Base-by-base conservation (phyloP, 2,888 invertebrate genomes). In the Drosophila anomelani region DNA sequence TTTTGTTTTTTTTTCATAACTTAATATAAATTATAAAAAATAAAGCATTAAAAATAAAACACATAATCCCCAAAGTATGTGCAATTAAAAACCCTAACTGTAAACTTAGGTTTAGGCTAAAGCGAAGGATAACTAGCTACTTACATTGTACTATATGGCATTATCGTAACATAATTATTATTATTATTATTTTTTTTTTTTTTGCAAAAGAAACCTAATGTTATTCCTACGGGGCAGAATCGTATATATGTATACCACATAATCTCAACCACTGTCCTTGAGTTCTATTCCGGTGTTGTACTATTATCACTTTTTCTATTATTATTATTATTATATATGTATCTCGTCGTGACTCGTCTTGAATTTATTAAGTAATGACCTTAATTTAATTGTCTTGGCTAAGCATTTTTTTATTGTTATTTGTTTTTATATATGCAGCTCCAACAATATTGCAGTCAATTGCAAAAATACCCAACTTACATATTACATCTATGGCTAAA, bases 371-470 rank as follows among this genome's bases (percentile, higher is more conserved):
- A 41, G 41, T 69, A 68, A 47, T 46, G 36, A 36, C 41, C 23
- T 56, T 62, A 73, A 76, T 73, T 69, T 81, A 78, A 55, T 41
- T 67, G 34, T 39, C 53, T 56, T 13, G 43, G 12, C 36, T 80
- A 85, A 83, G 78, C 66, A 49, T 57, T 78, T 81, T 83, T 81
- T 85, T 79, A 83, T 88, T 83, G 83, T 83, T 83, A 83, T 88
- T 88, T 83, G 86, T 88, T 88, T 88, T 85, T 88, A 85, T 88
- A 85, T 80, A 79, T 74, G 78, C 78, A 76, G 80, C 83, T 83
- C 87, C 79, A 82, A 74, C 56, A 82, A 78, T 68, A 82, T 71
- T 70, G 71, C 74, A 46, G 56, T 57, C 55, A 66, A 49, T 39
- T 49, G 59, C 38, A 26, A 51, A 46, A 38, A 44, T 32, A 64